These are phyloP conservation scores for Percina caprodes DNA, from an alignment of 2,113 vertebrate species.

Conservation along the genomic window DNA sequence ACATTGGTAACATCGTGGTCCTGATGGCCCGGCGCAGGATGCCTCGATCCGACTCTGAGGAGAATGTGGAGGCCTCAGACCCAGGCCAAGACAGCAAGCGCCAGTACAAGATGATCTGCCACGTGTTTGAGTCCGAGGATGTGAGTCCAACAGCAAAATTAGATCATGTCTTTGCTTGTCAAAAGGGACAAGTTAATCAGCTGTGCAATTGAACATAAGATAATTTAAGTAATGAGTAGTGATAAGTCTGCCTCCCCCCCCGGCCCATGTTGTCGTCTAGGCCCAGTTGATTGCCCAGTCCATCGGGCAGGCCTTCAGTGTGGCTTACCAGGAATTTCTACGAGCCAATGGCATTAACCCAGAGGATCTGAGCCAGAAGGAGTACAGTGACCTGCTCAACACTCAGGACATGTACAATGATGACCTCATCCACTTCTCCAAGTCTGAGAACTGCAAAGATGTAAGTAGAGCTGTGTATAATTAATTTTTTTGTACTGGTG, in stretches of 20 bases:
- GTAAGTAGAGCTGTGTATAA: constrained; percentile 76
- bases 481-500: neutral
- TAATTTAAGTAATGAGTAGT: neutral
- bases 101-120: constrained; percentile 99
- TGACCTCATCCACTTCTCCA: constrained; percentile 97
- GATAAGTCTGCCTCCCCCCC: neutral
- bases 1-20: constrained; percentile 97
- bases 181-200: neutral
- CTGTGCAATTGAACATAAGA: too few species aligned
- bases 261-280: constrained; percentile 66
- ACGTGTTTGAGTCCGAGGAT: constrained; percentile 98
- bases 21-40: constrained; percentile 95
- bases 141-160: constrained; percentile 82
- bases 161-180: neutral
- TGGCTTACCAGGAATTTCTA: constrained; percentile 97
- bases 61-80: constrained; percentile 92
- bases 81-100: constrained; percentile 92
- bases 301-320: constrained; percentile 97
- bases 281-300: constrained; percentile 97
- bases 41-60: constrained; percentile 92
- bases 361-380: constrained; percentile 96
- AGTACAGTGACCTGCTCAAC: constrained; percentile 96
- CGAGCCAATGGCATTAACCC: constrained; percentile 97
- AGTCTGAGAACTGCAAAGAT: constrained; percentile 98
- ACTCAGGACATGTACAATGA: constrained; percentile 99